phyloP scores from a whole-genome alignment of 2,113 vertebrate species.

The Phrynocephalus versicolor region DNA sequence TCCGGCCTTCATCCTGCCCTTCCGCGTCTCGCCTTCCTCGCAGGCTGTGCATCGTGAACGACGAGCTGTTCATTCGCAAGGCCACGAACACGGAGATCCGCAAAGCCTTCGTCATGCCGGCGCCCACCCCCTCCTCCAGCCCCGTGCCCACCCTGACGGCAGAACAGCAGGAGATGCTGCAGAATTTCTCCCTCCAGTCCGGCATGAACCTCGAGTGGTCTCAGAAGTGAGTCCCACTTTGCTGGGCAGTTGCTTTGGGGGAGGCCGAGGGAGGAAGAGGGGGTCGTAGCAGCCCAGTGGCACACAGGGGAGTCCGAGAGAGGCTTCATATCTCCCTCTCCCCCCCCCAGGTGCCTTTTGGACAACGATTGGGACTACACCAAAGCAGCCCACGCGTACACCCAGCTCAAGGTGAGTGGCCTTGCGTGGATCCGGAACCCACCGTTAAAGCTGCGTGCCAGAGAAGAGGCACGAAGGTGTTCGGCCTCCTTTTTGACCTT shows the following conservation, averaged over 20 bases:
- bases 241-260: too few relatives aligned
- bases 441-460: too few relatives aligned
- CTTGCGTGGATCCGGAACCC: background rate
- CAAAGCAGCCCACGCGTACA: slow-evolving; percentile 83
- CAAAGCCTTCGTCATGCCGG: slow-evolving; percentile 84
- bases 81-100: slow-evolving; percentile 87
- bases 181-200: slow-evolving; percentile 85
- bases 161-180: slow-evolving; percentile 89
- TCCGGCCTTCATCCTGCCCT: background rate
- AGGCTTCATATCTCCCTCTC: accelerated
- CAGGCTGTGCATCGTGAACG: slow-evolving; percentile 91
- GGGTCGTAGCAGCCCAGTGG: background rate
- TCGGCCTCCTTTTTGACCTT: accelerated
- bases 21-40: background rate
- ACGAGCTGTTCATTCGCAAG: slow-evolving; percentile 88
- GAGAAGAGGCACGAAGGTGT: too few relatives aligned
- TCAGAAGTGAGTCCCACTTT: slow-evolving; percentile 82
- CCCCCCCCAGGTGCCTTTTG: slow-evolving; percentile 81
- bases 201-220: slow-evolving; percentile 96
- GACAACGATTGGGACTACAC: slow-evolving; percentile 90
- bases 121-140: slow-evolving; percentile 89
- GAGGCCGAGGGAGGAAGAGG: background rate
- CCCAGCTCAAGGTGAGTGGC: slow-evolving; percentile 82
- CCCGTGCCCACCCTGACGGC: slow-evolving; percentile 86
- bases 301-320: background rate